These are phyloP conservation scores for Ophioderma brevispina DNA, from an alignment of 35 echinoderm and acorn worm genomes.

Conservation along the genomic window DNA sequence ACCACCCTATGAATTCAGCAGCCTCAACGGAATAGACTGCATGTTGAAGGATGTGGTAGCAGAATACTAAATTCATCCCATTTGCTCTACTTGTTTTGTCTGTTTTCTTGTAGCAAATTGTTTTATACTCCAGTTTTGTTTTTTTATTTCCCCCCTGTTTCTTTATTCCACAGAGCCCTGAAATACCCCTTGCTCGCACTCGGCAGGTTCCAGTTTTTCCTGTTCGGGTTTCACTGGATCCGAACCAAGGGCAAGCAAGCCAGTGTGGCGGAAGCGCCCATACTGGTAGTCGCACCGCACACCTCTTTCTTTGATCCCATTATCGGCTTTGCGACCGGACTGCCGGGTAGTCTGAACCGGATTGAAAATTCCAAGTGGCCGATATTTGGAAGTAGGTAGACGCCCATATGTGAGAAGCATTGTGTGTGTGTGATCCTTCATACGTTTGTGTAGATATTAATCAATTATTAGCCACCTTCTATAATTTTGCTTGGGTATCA, in stretches of 20 bases:
- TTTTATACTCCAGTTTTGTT: background rate
- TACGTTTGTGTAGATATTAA: background rate
- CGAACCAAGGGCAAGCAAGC: constrained; percentile 55
- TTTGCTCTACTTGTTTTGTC: background rate
- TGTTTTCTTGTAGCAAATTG: background rate
- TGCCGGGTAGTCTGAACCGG: constrained; percentile 36
- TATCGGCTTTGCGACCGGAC: constrained; percentile 27
- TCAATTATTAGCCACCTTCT: background rate
- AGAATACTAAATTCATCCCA: too few species aligned
- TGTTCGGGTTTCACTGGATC: constrained; percentile 67
- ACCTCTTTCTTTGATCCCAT: constrained; percentile 58
- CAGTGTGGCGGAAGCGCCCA: constrained; percentile 32
- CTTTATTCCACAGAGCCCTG: constrained; percentile 41
- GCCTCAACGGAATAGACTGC: too few species aligned
- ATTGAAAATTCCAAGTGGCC: constrained; percentile 50
- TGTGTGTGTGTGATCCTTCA: background rate
- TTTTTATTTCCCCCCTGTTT: background rate
- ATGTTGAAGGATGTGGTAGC: too few species aligned
- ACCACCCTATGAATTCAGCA: too few species aligned
- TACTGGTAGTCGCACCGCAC: constrained; percentile 67
- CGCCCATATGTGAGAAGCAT: background rate
- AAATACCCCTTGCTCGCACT: background rate
- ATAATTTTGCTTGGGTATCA: background rate
- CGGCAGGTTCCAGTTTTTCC: constrained; percentile 58
- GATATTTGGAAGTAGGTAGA: constrained; percentile 74